These are phyloP conservation scores for Thunnus maccoyii DNA, from an alignment of 2,113 vertebrate genomes.

Conservation along the genomic window DNA sequence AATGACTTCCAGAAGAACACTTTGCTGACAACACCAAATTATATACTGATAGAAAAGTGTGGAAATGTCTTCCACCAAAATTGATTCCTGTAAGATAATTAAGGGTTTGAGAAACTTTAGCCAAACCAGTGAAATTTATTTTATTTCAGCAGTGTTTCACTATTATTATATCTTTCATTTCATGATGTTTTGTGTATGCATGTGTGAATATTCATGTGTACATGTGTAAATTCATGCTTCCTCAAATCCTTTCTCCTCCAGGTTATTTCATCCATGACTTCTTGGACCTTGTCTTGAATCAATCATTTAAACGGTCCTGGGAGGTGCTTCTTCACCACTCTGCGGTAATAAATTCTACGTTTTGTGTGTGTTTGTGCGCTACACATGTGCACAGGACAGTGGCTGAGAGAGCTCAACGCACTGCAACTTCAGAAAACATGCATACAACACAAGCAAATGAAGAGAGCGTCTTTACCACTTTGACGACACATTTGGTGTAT, in stretches of 20 bases:
- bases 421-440: neutral
- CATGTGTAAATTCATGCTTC: neutral
- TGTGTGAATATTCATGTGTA: neutral
- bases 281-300: constrained; percentile 19
- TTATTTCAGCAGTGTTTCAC: too few relatives aligned
- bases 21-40: neutral
- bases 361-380: neutral
- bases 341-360: constrained; percentile 8
- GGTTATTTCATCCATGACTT: constrained; percentile 45
- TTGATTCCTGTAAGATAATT: neutral
- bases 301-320: constrained; percentile 22
- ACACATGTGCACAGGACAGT: neutral
- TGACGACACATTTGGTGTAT: neutral
- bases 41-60: neutral
- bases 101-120: neutral
- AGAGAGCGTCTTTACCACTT: neutral
- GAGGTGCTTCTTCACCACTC: constrained; percentile 44
- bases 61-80: too few relatives aligned
- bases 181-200: neutral
- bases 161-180: too few relatives aligned
- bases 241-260: neutral
- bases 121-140: neutral
- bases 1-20: too few relatives aligned
- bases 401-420: too few relatives aligned
- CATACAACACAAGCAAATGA: neutral